Conservation (phyloP, 2,888 invertebrate species). For the Nomada goodeniana region DNA sequence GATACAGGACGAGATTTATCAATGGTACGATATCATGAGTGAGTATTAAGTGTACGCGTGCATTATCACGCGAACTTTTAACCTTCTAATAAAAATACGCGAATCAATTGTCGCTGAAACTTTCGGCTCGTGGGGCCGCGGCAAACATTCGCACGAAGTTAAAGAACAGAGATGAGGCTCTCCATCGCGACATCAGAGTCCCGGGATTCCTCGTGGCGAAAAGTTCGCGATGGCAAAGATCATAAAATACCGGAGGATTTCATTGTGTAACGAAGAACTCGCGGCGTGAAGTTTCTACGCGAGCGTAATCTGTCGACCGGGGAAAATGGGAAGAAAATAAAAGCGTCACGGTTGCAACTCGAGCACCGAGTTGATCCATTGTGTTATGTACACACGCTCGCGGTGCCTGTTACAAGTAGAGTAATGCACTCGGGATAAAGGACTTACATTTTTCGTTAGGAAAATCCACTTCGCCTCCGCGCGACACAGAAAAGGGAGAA, state of each 20-base stretch:
- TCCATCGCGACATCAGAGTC: too few relatives aligned
- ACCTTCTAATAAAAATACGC: too few relatives aligned
- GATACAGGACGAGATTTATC: slow-evolving; percentile 78
- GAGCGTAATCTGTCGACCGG: slow-evolving; percentile 39
- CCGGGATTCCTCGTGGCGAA: not conserved
- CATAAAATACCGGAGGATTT: slow-evolving; percentile 26
- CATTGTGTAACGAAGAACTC: slow-evolving; percentile 39
- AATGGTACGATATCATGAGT: slow-evolving; percentile 83
- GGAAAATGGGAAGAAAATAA: slow-evolving; percentile 27
- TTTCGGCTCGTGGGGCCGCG: too few relatives aligned
- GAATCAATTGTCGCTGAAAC: too few relatives aligned
- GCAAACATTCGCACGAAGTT: too few relatives aligned
- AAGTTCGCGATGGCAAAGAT: slow-evolving; percentile 13
- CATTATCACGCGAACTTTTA: too few relatives aligned
- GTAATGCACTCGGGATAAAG: slow-evolving; percentile 45
- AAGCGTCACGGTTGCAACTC: slow-evolving; percentile 15
- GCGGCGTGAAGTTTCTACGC: slow-evolving; percentile 17
- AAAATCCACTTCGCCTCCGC: slow-evolving; percentile 19
- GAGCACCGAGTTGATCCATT: slow-evolving; percentile 43
- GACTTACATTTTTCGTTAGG: slow-evolving; percentile 40
- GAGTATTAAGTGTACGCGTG: slow-evolving; percentile 65
- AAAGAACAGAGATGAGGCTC: too few relatives aligned
- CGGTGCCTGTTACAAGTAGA: slow-evolving; percentile 30
- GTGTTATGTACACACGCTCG: slow-evolving; percentile 26
- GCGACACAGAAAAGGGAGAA: not conserved